These are phyloP conservation scores for Macrostomum cliftonense DNA, from an alignment of 2,888 invertebrate genomes.

Conservation along the genomic window DNA sequence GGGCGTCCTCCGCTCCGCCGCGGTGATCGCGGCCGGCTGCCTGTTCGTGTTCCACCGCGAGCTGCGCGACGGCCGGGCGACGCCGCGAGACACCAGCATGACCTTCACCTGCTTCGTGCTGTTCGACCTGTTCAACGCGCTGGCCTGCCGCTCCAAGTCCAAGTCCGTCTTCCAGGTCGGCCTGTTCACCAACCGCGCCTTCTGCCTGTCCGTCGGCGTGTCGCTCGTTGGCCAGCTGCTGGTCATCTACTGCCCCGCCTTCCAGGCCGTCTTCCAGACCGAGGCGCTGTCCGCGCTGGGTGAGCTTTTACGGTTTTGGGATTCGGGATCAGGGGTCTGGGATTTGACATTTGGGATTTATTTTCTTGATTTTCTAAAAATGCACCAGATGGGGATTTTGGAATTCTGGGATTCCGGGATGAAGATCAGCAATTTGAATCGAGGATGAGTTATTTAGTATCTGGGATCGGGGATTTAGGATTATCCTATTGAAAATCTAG, in stretches of 20 bases:
- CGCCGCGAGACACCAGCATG: constrained; percentile 97
- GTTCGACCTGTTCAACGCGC: constrained; percentile 99
- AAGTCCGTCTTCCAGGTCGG: constrained; percentile 82
- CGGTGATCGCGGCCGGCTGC: constrained; percentile 84
- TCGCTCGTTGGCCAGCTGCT: constrained; percentile 84
- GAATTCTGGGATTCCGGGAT: too few relatives aligned
- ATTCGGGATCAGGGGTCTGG: too few relatives aligned
- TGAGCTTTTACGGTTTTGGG: constrained; percentile 25
- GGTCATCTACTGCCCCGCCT: constrained; percentile 83
- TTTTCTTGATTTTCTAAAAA: too few relatives aligned
- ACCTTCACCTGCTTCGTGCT: constrained; percentile 99
- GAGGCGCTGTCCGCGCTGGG: constrained; percentile 74
- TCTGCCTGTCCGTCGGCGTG: constrained; percentile 72
- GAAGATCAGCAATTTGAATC: too few relatives aligned
- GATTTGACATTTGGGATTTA: too few relatives aligned
- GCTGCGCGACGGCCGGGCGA: constrained; percentile 74
- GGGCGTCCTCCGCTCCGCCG: constrained; percentile 75
- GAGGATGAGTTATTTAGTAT: too few relatives aligned
- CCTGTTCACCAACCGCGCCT: constrained; percentile 49
- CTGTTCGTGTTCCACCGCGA: constrained; percentile 92
- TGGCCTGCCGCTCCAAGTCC: constrained; percentile 81
- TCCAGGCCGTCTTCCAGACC: constrained; percentile 88
- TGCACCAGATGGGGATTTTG: too few relatives aligned
- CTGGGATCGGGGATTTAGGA: too few relatives aligned
- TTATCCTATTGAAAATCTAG: too few relatives aligned